Conservation (phyloP, 2,797 vertebrate species). For the Chelonia mydas region DNA sequence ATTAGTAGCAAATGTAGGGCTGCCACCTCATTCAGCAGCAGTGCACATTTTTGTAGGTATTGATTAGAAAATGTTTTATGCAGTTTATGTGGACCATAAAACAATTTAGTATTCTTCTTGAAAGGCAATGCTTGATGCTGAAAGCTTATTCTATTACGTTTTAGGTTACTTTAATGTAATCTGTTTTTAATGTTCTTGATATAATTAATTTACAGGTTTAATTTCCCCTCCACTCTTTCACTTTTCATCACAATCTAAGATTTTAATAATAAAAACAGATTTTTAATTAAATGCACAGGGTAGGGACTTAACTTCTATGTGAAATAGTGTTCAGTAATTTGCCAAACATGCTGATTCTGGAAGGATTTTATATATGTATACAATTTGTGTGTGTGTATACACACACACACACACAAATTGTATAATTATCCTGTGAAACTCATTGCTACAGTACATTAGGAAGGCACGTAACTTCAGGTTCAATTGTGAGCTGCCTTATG, state of each 20-base stretch:
- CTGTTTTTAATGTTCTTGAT: not conserved
- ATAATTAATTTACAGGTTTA: slow-evolving; percentile 28
- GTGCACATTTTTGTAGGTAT: not conserved
- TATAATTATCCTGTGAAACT: slow-evolving; percentile 48
- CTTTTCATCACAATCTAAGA: not conserved
- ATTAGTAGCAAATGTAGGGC: not conserved
- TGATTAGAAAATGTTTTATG: not conserved
- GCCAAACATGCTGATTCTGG: not conserved
- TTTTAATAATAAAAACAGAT: not conserved
- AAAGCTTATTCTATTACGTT: not conserved
- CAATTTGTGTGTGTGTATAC: too few species aligned
- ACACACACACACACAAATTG: not conserved
- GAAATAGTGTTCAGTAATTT: slow-evolving; percentile 23
- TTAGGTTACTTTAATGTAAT: not conserved
- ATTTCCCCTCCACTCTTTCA: not conserved
- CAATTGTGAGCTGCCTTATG: not conserved
- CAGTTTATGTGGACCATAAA: not conserved
- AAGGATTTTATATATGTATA: too few species aligned
- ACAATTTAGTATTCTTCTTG: not conserved
- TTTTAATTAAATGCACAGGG: not conserved
- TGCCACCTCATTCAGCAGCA: not conserved
- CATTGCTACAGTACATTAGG: slow-evolving; percentile 44
- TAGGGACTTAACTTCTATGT: not conserved
- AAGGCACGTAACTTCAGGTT: not conserved
- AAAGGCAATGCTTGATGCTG: not conserved